Evolutionary conservation across 2,797 vertebrate species (phyloP).

Genomic region (Acropternis orthonyx): DNA sequence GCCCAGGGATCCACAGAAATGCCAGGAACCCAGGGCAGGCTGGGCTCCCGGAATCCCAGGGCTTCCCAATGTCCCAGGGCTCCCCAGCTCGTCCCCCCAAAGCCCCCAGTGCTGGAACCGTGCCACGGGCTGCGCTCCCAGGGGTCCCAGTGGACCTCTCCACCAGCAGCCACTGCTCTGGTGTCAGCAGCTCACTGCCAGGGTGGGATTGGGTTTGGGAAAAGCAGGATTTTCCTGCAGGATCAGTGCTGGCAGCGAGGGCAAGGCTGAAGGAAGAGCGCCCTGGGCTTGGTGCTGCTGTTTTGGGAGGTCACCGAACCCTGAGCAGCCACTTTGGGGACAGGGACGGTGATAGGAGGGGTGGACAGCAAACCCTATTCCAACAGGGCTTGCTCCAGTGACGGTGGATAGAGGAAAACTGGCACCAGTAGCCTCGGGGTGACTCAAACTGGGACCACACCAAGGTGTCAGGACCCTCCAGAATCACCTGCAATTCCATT

Average conservation of each 20-base stretch:
- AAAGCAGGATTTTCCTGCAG: neutral
- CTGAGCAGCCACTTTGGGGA: neutral
- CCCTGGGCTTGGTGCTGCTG: neutral
- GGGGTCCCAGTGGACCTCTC: neutral
- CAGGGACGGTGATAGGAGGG: neutral
- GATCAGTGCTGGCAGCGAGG: neutral
- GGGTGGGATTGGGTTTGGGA: neutral
- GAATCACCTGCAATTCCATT: neutral
- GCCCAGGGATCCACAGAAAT: neutral
- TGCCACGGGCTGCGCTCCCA: neutral
- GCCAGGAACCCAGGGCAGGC: neutral
- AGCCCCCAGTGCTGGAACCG: neutral
- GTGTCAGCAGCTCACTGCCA: neutral
- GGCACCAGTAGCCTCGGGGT: accelerated
- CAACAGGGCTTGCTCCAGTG: neutral
- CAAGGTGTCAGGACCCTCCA: neutral
- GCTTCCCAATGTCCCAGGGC: neutral
- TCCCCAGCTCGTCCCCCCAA: neutral
- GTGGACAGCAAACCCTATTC: neutral
- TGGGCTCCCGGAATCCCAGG: neutral
- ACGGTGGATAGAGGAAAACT: accelerated
- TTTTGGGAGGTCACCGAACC: neutral
- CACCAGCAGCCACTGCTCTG: neutral
- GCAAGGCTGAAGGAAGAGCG: neutral
- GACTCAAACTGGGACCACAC: neutral